Percentiles rank a stretch among this genome's conserved stretches.
phyloP scores from a whole-genome alignment of 2,113 vertebrate species.

The Calidris pygmaea region DNA sequence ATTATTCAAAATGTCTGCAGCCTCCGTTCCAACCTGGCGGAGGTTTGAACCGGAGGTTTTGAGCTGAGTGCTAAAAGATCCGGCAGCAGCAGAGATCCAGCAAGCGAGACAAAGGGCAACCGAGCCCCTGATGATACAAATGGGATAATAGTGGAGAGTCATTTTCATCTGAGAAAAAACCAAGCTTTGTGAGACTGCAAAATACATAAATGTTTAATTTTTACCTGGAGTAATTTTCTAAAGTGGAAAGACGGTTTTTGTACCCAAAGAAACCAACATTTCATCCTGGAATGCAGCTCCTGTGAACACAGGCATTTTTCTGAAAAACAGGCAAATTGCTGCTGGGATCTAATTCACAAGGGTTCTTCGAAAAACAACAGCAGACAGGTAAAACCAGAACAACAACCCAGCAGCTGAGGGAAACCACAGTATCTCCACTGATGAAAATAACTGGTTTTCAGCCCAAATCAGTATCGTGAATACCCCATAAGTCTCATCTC shows the following conservation, averaged over 20 bases:
- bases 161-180: background rate
- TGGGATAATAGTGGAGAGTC: background rate
- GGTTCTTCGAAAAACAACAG: background rate
- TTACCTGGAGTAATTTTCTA: background rate
- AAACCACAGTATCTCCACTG: background rate
- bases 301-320: background rate
- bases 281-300: background rate
- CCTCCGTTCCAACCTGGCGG: background rate
- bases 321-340: background rate
- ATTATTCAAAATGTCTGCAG: background rate
- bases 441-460: background rate
- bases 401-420: background rate
- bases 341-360: background rate
- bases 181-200: background rate
- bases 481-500: fast-evolving
- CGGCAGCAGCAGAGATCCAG: background rate
- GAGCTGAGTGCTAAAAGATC: fast-evolving
- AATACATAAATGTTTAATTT: background rate
- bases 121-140: background rate
- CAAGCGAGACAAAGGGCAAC: background rate
- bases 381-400: background rate
- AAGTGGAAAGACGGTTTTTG: background rate
- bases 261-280: background rate
- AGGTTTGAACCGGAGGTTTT: background rate
- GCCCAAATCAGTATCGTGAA: fast-evolving